These are phyloP conservation scores for Rhopalosiphum padi DNA, from an alignment of 1,140 invertebrate species.

Conservation along the genomic window DNA sequence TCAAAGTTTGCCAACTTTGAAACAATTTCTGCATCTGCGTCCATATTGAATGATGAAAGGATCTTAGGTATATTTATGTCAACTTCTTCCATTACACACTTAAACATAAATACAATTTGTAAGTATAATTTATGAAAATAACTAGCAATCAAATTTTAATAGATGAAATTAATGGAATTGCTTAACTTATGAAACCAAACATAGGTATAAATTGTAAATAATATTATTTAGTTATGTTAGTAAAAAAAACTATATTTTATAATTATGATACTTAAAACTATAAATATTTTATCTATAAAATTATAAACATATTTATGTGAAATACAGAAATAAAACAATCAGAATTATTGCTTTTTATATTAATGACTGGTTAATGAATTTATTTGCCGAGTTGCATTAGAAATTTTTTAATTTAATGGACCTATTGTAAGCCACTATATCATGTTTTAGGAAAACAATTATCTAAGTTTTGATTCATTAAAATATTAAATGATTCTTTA, in stretches of 20 bases:
- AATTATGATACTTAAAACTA: not conserved
- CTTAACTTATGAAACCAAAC: not conserved
- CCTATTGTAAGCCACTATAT: not conserved
- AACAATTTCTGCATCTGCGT: not conserved
- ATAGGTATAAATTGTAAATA: not conserved
- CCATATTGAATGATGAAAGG: slow-evolving; percentile 44
- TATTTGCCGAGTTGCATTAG: too few species aligned
- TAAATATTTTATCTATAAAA: not conserved
- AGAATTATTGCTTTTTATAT: not conserved
- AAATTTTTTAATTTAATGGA: not conserved
- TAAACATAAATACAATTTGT: not conserved
- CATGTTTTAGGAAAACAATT: not conserved
- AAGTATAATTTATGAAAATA: not conserved
- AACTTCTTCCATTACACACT: slow-evolving; percentile 32
- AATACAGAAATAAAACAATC: not conserved
- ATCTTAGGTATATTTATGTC: slow-evolving; percentile 21
- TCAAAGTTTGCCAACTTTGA: slow-evolving; percentile 26
- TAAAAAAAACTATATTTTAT: not conserved
- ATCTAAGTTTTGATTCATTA: not conserved
- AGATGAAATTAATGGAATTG: not conserved
- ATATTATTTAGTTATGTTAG: not conserved
- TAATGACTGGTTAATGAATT: not conserved
- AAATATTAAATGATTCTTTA: not conserved
- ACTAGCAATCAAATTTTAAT: not conserved
- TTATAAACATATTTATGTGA: not conserved